Conservation (phyloP, 2,113 vertebrate genomes). For the Chaetorhynchus papuensis region DNA sequence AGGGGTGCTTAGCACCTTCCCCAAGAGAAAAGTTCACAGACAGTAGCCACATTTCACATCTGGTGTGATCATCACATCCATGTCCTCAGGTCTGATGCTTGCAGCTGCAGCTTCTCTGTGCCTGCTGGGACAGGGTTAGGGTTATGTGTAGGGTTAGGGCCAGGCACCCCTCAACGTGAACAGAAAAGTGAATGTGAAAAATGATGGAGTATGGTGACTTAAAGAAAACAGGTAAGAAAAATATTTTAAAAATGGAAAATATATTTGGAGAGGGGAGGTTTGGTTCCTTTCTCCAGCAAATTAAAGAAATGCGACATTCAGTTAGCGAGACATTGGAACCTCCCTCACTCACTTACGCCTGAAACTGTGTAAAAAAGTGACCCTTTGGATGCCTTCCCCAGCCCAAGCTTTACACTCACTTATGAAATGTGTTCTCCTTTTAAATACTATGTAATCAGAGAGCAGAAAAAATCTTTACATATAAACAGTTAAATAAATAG, state of each 20-base stretch:
- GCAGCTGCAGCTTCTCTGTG: background rate
- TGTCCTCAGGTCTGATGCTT: fast-evolving
- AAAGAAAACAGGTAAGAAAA: background rate
- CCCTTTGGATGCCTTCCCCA: background rate
- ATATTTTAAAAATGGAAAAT: background rate
- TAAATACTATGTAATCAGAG: background rate
- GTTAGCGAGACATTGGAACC: background rate
- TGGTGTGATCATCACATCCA: fast-evolving
- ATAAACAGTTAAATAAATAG: background rate
- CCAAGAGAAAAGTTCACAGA: background rate
- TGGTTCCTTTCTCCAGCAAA: background rate
- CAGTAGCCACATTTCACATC: background rate
- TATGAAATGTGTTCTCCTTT: background rate
- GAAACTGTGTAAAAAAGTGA: background rate
- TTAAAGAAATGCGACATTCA: background rate
- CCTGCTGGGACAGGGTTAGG: fast-evolving
- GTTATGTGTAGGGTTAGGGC: background rate
- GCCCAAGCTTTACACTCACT: background rate
- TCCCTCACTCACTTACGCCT: background rate
- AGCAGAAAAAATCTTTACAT: background rate
- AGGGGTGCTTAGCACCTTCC: background rate
- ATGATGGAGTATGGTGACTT: background rate
- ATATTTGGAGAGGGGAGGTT: background rate
- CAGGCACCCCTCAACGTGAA: background rate
- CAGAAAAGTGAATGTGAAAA: background rate